Conservation (phyloP, 1,140 invertebrate species). For the Coboldia fuscipes region DNA sequence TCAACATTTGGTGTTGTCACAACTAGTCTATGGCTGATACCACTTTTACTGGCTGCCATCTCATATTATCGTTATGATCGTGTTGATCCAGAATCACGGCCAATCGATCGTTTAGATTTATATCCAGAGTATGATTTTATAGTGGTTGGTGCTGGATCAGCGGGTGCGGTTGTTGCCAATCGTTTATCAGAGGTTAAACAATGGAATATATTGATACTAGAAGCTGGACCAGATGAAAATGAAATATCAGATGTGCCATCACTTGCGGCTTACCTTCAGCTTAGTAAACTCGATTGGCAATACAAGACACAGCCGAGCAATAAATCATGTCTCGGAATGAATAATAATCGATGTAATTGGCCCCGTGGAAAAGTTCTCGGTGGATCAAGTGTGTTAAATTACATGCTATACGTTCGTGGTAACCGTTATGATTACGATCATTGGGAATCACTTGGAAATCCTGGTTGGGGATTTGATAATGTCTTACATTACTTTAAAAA, state of each 20-base stretch:
- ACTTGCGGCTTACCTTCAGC: constrained; percentile 65
- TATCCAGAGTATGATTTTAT: constrained; percentile 63
- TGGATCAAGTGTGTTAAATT: constrained; percentile 79
- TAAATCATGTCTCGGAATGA: constrained; percentile 53
- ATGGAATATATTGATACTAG: constrained; percentile 69
- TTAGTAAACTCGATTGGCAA: constrained; percentile 75
- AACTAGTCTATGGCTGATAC: constrained; percentile 61
- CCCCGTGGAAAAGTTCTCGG: constrained; percentile 68
- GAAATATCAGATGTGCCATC: constrained; percentile 81
- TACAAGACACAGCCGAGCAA: constrained; percentile 79
- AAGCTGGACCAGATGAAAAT: constrained; percentile 83
- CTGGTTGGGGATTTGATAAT: constrained; percentile 75
- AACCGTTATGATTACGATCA: constrained; percentile 66
- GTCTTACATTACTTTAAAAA: constrained; percentile 78
- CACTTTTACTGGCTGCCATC: constrained; percentile 54
- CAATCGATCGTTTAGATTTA: constrained; percentile 30
- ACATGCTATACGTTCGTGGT: constrained; percentile 82
- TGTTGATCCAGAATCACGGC: constrained; percentile 53
- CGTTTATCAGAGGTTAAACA: constrained; percentile 59
- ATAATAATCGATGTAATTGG: constrained; percentile 60
- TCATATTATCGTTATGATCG: constrained; percentile 63
- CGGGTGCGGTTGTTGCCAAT: constrained; percentile 70
- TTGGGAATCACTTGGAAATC: constrained; percentile 72
- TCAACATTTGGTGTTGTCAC: constrained; percentile 45
- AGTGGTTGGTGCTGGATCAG: constrained; percentile 61